phyloP scores from a whole-genome alignment of 2,113 vertebrate genomes.

The Labrus mixtus region DNA sequence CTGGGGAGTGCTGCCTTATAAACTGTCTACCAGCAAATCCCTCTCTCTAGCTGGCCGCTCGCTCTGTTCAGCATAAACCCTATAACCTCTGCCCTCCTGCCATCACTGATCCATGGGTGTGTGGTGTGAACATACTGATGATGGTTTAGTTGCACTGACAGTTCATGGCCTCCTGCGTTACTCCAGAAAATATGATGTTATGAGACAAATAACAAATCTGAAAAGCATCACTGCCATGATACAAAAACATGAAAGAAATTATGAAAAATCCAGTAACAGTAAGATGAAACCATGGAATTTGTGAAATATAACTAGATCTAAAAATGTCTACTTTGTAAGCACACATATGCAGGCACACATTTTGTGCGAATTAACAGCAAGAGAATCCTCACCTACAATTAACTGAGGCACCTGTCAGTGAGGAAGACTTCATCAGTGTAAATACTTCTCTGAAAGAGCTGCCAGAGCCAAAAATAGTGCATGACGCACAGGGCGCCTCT shows the following conservation, averaged over 20 bases:
- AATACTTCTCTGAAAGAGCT: slow-evolving; percentile 49
- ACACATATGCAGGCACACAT: not conserved
- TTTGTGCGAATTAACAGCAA: slow-evolving; percentile 14
- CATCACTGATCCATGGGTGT: slow-evolving; percentile 21
- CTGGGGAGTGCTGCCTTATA: slow-evolving; percentile 41
- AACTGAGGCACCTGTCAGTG: slow-evolving; percentile 28
- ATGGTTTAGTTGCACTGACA: slow-evolving; percentile 12
- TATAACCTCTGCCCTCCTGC: slow-evolving; percentile 57
- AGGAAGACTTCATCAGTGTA: slow-evolving; percentile 39
- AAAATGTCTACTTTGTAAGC: too few species aligned
- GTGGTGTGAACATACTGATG: slow-evolving; percentile 29
- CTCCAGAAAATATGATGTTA: slow-evolving; percentile 2
- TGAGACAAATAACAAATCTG: not conserved
- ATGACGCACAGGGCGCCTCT: slow-evolving; percentile 33
- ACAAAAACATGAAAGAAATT: not conserved
- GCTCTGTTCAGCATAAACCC: slow-evolving; percentile 67
- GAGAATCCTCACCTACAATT: slow-evolving; percentile 15
- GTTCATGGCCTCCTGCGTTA: slow-evolving; percentile 11
- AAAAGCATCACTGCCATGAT: not conserved
- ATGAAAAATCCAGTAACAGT: too few species aligned
- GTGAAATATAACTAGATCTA: too few species aligned
- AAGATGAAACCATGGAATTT: too few species aligned
- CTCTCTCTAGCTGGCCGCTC: slow-evolving; percentile 43
- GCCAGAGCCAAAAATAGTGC: slow-evolving; percentile 51
- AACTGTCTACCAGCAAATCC: slow-evolving; percentile 70